Percentiles rank a stretch among this genome's conserved stretches.
phyloP scores from a whole-genome alignment of 2,888 invertebrate species.

The Rhynchonema sp. region DNA sequence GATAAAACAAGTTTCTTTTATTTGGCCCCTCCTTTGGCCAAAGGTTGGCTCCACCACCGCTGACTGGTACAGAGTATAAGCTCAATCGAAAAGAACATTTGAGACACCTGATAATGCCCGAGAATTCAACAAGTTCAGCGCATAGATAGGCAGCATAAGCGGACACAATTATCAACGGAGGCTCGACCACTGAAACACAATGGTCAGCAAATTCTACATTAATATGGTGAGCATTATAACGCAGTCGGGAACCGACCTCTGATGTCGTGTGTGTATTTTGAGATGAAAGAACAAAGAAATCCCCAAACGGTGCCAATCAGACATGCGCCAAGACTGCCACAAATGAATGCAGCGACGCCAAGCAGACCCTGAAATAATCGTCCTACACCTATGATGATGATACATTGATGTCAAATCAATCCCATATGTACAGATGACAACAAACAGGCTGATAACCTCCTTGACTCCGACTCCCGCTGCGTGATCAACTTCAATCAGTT shows the following conservation, averaged over 20 bases:
- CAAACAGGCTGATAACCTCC: background rate
- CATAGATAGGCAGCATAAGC: slow-evolving; percentile 38
- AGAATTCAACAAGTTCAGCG: slow-evolving; percentile 40
- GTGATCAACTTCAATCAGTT: slow-evolving; percentile 19
- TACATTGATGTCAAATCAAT: background rate
- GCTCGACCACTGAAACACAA: slow-evolving; percentile 36
- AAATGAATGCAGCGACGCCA: slow-evolving; percentile 37
- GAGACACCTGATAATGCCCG: slow-evolving; percentile 38
- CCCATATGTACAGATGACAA: background rate
- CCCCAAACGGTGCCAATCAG: slow-evolving; percentile 36
- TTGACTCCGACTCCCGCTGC: background rate
- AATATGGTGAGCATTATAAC: background rate
- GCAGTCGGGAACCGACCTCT: slow-evolving; percentile 17
- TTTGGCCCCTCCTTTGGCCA: too few relatives aligned
- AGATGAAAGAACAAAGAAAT: slow-evolving; percentile 32
- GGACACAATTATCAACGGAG: slow-evolving; percentile 36
- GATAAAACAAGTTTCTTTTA: too few relatives aligned
- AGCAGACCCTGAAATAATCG: slow-evolving; percentile 28
- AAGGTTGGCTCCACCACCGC: too few relatives aligned
- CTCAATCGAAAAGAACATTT: too few relatives aligned
- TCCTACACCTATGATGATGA: too few relatives aligned
- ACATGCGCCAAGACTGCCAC: slow-evolving; percentile 36
- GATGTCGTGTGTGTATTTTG: slow-evolving; percentile 27
- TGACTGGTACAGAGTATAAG: too few relatives aligned
- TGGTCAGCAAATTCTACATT: too few relatives aligned